Percentiles rank a stretch among this genome's conserved stretches.
Conservation (phyloP, 2,888 invertebrate genomes). For the Pristionchus entomophagus region DNA sequence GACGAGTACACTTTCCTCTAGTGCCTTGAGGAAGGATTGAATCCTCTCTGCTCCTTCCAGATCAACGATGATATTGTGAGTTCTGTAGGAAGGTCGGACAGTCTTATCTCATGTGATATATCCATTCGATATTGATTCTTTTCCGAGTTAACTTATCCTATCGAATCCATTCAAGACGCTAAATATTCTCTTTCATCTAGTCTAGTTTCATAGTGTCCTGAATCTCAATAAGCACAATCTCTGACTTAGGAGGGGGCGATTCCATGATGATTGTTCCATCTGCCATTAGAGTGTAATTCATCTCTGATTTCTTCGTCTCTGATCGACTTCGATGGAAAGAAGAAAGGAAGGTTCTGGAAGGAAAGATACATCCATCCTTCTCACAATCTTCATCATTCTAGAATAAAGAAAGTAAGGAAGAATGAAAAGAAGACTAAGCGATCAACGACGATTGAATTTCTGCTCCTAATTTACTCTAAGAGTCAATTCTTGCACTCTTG, state of each 20-base stretch:
- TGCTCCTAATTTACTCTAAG: too few species aligned
- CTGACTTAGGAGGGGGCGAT: background rate
- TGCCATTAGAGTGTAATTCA: constrained; percentile 16
- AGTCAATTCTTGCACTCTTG: too few species aligned
- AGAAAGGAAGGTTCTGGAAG: constrained; percentile 15
- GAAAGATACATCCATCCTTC: background rate
- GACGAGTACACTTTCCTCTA: constrained; percentile 64
- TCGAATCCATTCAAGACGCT: too few species aligned
- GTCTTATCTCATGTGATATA: background rate
- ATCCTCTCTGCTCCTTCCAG: constrained; percentile 62
- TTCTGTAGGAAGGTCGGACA: constrained; percentile 50
- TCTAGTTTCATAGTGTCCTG: too few species aligned
- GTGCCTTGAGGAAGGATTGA: constrained; percentile 58
- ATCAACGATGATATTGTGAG: constrained; percentile 64
- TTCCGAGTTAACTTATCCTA: too few species aligned
- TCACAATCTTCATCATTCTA: background rate
- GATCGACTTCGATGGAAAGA: constrained; percentile 46
- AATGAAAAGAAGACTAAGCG: too few species aligned
- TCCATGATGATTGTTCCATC: constrained; percentile 40
- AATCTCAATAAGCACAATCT: too few species aligned
- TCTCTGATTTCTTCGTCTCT: background rate
- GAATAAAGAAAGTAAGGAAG: background rate
- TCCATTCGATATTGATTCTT: too few species aligned
- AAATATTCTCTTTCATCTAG: too few species aligned
- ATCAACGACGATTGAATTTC: too few species aligned